Evolutionary conservation across 2,113 vertebrate species (phyloP).

Genomic region (Indri indri): DNA sequence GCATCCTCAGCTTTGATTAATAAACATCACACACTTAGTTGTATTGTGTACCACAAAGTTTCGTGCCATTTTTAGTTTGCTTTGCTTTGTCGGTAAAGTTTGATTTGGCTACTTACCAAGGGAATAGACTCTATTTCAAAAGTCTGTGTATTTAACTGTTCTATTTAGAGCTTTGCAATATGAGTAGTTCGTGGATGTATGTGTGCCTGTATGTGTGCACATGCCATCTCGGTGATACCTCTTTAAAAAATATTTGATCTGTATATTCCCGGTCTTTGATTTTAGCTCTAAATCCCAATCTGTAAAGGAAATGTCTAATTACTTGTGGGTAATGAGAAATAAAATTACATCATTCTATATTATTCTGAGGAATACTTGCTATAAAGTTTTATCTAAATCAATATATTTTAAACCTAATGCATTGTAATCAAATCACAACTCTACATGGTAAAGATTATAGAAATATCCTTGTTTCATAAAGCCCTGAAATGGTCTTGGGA

Average conservation of each 20-base stretch:
- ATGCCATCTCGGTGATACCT: not conserved
- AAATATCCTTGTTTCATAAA: constrained; percentile 56
- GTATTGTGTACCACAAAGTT: not conserved
- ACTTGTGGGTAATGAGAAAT: not conserved
- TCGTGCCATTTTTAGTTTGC: not conserved
- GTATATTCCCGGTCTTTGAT: not conserved
- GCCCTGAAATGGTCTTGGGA: constrained; percentile 38
- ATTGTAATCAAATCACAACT: constrained; percentile 12
- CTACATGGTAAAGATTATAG: constrained; percentile 26
- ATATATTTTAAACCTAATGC: not conserved
- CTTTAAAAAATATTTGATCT: not conserved
- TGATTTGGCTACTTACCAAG: not conserved
- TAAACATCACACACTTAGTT: not conserved
- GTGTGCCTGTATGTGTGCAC: not conserved
- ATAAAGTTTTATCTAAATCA: constrained; percentile 51
- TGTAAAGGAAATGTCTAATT: constrained; percentile 3
- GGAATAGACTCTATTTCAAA: not conserved
- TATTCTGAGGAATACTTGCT: not conserved
- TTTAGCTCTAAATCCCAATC: not conserved
- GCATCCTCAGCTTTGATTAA: not conserved
- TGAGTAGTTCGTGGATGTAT: not conserved
- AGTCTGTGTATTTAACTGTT: not conserved
- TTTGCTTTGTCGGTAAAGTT: constrained; percentile 35
- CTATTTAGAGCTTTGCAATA: not conserved
- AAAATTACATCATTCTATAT: constrained; percentile 15